These are phyloP conservation scores for Onthophagus taurus DNA, from an alignment of 1,140 invertebrate species.

Conservation along the genomic window DNA sequence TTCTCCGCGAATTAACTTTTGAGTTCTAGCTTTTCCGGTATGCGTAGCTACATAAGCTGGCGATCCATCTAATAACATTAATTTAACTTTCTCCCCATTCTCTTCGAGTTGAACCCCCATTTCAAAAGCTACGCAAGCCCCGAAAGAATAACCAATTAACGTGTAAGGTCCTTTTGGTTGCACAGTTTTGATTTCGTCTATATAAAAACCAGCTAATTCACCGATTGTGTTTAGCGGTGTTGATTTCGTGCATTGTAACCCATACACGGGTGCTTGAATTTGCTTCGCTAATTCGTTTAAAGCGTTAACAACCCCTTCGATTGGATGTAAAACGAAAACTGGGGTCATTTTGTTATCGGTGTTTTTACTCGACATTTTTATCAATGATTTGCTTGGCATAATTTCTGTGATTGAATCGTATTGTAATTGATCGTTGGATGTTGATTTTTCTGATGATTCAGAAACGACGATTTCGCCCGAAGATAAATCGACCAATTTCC, in stretches of 20 bases:
- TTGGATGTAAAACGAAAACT: constrained; percentile 63
- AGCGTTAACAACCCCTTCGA: constrained; percentile 75
- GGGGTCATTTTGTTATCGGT: constrained; percentile 30
- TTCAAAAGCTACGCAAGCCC: constrained; percentile 84
- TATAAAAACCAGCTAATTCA: constrained; percentile 69
- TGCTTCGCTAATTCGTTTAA: constrained; percentile 59
- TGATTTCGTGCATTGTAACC: constrained; percentile 74
- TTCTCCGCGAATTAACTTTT: constrained; percentile 36
- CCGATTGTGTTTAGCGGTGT: constrained; percentile 65
- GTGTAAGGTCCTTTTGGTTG: constrained; percentile 77
- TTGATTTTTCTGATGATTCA: constrained; percentile 22
- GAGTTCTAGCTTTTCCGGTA: constrained; percentile 53
- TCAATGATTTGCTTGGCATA: constrained; percentile 54
- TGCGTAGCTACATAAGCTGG: constrained; percentile 80
- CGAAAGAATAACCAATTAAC: constrained; percentile 90
- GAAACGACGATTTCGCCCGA: constrained; percentile 34
- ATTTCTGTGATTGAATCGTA: constrained; percentile 42
- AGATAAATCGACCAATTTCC: constrained; percentile 58
- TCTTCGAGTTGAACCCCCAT: constrained; percentile 78
- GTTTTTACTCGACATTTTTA: constrained; percentile 45
- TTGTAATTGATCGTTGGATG: constrained; percentile 31
- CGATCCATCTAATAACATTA: constrained; percentile 86
- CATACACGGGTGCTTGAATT: constrained; percentile 72
- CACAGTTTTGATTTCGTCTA: constrained; percentile 65
- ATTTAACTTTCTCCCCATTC: constrained; percentile 47